Percentiles rank a stretch among this genome's conserved stretches.
These are phyloP conservation scores for Pristionchus exspectatus DNA, from an alignment of 2,888 invertebrate genomes.

Conservation along the genomic window DNA sequence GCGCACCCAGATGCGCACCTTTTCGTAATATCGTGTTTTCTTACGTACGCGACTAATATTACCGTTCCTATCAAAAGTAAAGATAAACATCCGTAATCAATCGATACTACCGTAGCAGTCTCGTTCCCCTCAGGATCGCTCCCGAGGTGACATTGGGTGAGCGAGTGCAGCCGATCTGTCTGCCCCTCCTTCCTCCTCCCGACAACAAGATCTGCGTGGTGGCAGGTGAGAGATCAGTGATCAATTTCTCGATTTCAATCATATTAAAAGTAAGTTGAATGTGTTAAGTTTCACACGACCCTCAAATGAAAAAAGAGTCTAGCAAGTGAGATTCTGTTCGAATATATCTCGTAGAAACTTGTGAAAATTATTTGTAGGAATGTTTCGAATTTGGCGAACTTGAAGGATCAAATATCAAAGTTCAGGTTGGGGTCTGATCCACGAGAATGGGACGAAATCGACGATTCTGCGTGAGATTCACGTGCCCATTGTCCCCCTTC, in stretches of 20 bases:
- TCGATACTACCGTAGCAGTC: neutral
- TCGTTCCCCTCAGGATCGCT: constrained; percentile 60
- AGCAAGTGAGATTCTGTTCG: too few species aligned
- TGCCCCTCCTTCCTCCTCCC: constrained; percentile 62
- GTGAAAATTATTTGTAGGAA: too few species aligned
- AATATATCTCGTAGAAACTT: too few species aligned
- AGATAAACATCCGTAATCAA: too few species aligned
- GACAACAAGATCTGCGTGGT: constrained; percentile 69
- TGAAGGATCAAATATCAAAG: neutral
- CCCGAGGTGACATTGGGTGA: constrained; percentile 62
- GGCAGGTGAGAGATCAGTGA: constrained; percentile 55
- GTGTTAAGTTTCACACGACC: neutral
- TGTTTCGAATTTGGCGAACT: too few species aligned
- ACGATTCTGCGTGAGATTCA: constrained; percentile 69
- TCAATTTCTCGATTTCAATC: neutral
- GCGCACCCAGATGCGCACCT: neutral
- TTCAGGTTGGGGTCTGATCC: constrained; percentile 72
- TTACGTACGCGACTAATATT: too few species aligned
- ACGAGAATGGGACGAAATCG: constrained; percentile 65
- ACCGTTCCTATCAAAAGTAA: too few species aligned
- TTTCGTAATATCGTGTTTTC: too few species aligned
- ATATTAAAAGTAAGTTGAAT: neutral
- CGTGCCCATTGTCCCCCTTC: constrained; percentile 71
- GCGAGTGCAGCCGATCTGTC: constrained; percentile 64
- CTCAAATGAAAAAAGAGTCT: neutral